Conservation (phyloP, 2,113 vertebrate genomes). For the Anas platyrhynchos region DNA sequence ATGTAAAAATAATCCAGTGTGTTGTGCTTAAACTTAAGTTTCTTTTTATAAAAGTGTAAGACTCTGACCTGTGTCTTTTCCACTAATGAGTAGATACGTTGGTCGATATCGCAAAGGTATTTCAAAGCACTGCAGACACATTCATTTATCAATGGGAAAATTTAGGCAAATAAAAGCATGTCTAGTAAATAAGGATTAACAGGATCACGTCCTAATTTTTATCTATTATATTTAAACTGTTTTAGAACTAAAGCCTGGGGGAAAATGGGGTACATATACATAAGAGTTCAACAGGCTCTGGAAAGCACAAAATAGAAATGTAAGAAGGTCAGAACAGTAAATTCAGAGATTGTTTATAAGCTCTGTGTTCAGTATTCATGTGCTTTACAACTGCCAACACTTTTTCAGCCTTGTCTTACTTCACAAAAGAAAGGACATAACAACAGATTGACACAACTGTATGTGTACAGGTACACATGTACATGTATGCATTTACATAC, state of each 20-base stretch:
- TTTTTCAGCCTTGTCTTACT: not conserved
- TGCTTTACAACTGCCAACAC: not conserved
- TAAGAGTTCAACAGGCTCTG: not conserved
- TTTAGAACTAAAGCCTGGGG: not conserved
- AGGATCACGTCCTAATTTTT: slow-evolving; percentile 3
- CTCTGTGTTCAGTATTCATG: not conserved
- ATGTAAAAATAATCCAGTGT: accelerated
- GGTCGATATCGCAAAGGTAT: not conserved
- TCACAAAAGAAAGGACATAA: not conserved
- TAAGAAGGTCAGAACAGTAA: not conserved
- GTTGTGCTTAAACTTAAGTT: not conserved
- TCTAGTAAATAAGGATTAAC: not conserved
- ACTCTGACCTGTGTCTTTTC: not conserved
- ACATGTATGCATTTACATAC: not conserved
- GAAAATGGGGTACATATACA: not conserved
- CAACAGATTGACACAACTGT: not conserved
- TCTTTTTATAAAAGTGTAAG: accelerated
- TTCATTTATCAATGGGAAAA: not conserved
- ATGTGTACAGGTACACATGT: not conserved
- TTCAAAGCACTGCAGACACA: not conserved
- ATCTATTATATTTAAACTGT: not conserved
- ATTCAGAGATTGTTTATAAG: not conserved
- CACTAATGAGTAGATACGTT: not conserved
- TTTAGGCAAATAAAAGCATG: not conserved
- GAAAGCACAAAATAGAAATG: not conserved